Evolutionary conservation across 2,113 vertebrate genomes (phyloP).

Genomic region (Dicrurus megarhynchus): DNA sequence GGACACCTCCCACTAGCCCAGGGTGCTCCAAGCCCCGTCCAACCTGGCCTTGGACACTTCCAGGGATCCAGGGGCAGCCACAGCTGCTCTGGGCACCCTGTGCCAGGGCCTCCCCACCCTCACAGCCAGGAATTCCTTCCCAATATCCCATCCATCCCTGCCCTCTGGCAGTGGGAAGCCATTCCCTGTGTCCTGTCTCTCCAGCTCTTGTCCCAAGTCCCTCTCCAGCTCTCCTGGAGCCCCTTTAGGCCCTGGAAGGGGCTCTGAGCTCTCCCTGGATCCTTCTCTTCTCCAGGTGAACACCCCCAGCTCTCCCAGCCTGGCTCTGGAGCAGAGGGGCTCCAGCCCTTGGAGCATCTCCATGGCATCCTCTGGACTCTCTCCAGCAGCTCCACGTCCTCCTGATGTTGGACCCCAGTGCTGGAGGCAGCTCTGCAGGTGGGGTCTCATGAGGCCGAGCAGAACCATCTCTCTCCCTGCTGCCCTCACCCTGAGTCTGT

Average conservation of each 20-base stretch:
- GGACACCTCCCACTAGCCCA: accelerated
- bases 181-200: background rate
- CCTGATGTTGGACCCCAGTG: accelerated
- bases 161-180: background rate
- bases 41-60: accelerated
- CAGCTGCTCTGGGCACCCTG: accelerated
- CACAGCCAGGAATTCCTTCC: accelerated
- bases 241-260: background rate
- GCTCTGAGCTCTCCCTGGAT: background rate
- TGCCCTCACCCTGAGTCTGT: background rate
- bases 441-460: accelerated
- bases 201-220: accelerated
- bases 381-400: background rate
- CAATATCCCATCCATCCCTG: accelerated
- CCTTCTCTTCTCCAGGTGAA: background rate
- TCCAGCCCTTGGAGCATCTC: background rate
- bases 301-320: background rate
- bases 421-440: background rate
- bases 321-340: background rate
- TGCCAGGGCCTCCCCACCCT: accelerated
- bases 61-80: background rate
- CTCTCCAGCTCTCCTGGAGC: background rate
- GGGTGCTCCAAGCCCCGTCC: accelerated
- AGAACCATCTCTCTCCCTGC: background rate
- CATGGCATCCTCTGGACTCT: accelerated